A percentile compares a stretch with the other conserved stretches of the same genome.
Evolutionary conservation across 2,113 vertebrate genomes (phyloP).

Genomic region (Hystrix cristata): DNA sequence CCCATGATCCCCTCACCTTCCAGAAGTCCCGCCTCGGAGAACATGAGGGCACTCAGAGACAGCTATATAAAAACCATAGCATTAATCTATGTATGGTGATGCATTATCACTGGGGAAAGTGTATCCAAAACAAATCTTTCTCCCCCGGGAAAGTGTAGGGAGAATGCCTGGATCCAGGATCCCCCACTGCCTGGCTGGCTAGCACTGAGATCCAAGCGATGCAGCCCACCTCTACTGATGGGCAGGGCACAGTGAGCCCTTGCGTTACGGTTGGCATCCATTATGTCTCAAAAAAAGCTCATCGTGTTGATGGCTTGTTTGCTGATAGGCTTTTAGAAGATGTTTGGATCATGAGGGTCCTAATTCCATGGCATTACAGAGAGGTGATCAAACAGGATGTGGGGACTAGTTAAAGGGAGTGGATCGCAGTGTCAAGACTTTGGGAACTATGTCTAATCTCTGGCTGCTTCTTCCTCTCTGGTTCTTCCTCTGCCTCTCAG

Average conservation of each 20-base stretch:
- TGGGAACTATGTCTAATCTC: background rate
- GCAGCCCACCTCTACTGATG: background rate
- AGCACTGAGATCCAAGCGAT: background rate
- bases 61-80: background rate
- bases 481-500: background rate
- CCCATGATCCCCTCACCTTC: no score
- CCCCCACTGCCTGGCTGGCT: background rate
- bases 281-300: background rate
- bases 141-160: no score
- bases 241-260: background rate
- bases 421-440: background rate
- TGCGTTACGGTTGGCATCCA: background rate
- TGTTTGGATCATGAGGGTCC: background rate
- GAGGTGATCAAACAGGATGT: background rate
- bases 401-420: background rate
- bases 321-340: background rate
- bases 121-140: background rate
- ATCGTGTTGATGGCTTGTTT: background rate
- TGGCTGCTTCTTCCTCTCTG: background rate
- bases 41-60: background rate
- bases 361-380: background rate
- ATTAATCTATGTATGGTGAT: no score
- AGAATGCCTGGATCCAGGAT: background rate
- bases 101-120: background rate
- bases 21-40: background rate